These are phyloP conservation scores for Silurus lanzhouensis DNA, from an alignment of 2,797 vertebrate species.

Conservation along the genomic window DNA sequence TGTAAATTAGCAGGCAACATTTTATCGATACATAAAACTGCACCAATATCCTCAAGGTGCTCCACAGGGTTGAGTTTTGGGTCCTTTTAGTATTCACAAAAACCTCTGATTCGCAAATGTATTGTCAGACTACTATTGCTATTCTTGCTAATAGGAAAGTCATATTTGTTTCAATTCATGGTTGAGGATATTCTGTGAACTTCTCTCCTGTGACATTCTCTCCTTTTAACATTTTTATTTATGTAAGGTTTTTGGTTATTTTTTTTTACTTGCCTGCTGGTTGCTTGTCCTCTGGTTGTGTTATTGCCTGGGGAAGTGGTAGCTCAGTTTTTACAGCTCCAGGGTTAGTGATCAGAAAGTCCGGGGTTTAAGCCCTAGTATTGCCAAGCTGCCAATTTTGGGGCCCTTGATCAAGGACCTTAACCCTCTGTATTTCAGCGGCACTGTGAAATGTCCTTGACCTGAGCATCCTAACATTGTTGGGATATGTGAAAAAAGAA, in stretches of 20 bases:
- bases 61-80: constrained; percentile 4
- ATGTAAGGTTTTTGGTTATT: neutral
- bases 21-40: neutral
- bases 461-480: no score
- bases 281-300: neutral
- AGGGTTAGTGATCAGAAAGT: no score
- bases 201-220: neutral
- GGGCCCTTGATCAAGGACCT: no score
- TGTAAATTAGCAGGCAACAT: neutral
- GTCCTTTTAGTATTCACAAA: neutral
- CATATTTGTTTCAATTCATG: neutral
- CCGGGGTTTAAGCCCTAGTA: no score
- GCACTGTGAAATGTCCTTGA: no score
- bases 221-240: neutral
- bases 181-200: neutral
- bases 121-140: neutral
- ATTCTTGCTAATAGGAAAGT: neutral
- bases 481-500: no score
- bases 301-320: no score
- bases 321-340: no score
- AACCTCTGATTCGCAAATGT: neutral
- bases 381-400: no score
- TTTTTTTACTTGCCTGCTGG: neutral
- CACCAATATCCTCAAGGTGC: neutral
- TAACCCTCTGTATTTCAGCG: no score